Conservation (phyloP, 2,888 invertebrate species). For the Parnassius apollo region DNA sequence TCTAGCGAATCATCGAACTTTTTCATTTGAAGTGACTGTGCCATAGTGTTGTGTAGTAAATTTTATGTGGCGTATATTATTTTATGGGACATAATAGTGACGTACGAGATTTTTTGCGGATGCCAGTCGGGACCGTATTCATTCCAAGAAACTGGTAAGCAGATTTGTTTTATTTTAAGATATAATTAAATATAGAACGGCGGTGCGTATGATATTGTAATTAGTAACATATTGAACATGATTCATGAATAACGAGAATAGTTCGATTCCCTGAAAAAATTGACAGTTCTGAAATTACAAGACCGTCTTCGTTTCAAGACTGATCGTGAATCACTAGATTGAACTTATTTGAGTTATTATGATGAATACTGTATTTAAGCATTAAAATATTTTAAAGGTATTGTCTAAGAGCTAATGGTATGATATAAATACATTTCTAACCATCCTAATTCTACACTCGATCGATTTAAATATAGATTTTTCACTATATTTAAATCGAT, state of each 20-base stretch:
- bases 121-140: constrained; percentile 50
- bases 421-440: too few relatives aligned
- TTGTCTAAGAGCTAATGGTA: too few relatives aligned
- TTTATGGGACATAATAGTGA: constrained; percentile 31
- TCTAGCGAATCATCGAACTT: constrained; percentile 43
- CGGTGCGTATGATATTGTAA: constrained; percentile 70
- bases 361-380: too few relatives aligned
- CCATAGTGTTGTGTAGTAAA: constrained; percentile 38
- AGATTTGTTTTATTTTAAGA: constrained; percentile 72
- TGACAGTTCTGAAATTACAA: constrained; percentile 20
- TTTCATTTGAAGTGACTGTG: constrained; percentile 54
- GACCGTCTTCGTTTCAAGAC: too few relatives aligned
- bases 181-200: constrained; percentile 75
- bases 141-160: constrained; percentile 68
- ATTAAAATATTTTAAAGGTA: too few relatives aligned
- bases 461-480: too few relatives aligned
- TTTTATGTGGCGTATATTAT: constrained; percentile 37
- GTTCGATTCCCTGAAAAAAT: constrained; percentile 29
- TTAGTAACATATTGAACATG: constrained; percentile 65
- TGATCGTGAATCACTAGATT: too few relatives aligned
- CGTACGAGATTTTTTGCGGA: constrained; percentile 44
- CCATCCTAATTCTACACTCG: too few relatives aligned
- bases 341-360: too few relatives aligned
- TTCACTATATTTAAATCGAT: too few relatives aligned
- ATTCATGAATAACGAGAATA: constrained; percentile 57